Evolutionary conservation across 2,797 vertebrate genomes (phyloP).

Genomic region (Myotis myotis): DNA sequence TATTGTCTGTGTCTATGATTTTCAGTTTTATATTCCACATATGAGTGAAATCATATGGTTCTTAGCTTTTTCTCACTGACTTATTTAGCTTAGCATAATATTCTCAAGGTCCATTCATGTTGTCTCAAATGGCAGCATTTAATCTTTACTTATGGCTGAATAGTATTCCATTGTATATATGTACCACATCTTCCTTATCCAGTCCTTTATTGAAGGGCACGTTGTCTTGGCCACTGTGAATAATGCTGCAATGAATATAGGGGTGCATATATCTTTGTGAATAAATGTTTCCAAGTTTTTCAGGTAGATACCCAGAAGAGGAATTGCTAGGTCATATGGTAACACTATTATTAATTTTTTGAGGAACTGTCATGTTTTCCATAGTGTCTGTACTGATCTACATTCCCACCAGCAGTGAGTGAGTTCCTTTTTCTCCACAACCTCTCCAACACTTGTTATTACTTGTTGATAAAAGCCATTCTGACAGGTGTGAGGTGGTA

Average conservation of each 20-base stretch:
- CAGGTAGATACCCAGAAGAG: not conserved
- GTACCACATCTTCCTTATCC: not conserved
- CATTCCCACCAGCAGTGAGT: not conserved
- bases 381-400: not conserved
- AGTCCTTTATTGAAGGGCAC: not conserved
- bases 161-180: not conserved
- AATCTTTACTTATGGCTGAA: not conserved
- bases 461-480: not conserved
- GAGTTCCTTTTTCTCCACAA: not conserved
- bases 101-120: not conserved
- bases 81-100: not conserved
- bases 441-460: not conserved
- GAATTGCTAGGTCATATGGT: not conserved
- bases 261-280: not conserved
- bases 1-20: not conserved
- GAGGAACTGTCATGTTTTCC: not conserved
- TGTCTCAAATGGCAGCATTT: not conserved
- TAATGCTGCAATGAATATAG: not conserved
- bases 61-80: not conserved
- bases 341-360: not conserved
- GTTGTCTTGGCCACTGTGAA: not conserved
- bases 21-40: not conserved
- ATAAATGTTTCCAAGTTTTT: not conserved
- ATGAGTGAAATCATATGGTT: not conserved
- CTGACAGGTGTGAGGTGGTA: not conserved